phyloP scores from a whole-genome alignment of 2,888 invertebrate species.

The Corbicula japonica region DNA sequence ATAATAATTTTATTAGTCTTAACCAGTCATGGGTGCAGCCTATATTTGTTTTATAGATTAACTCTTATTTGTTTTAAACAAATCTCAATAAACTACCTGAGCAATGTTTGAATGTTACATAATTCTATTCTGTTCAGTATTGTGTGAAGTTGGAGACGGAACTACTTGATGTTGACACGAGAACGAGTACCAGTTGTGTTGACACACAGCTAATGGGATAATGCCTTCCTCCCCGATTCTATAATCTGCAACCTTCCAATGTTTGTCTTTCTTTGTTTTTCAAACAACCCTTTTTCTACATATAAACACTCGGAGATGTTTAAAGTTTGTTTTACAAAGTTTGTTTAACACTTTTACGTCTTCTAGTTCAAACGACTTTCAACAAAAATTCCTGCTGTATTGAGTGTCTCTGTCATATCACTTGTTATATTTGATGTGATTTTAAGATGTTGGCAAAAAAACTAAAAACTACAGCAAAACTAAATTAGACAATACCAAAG shows the following conservation, averaged over 20 bases:
- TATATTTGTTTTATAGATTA: no score
- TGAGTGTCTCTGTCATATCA: no score
- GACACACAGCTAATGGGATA: conserved; percentile 33
- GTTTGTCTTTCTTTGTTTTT: conserved; percentile 30
- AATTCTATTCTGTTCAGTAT: not conserved
- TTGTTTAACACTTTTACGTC: conserved; percentile 23
- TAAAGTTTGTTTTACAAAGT: conserved; percentile 38
- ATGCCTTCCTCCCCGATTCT: conserved; percentile 36
- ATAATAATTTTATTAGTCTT: no score
- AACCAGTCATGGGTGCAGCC: no score
- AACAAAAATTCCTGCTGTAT: no score
- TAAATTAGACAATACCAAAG: no score
- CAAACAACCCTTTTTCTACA: conserved; percentile 25
- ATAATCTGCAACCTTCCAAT: conserved; percentile 16
- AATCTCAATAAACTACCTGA: no score
- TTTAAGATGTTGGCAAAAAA: no score
- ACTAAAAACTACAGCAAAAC: no score
- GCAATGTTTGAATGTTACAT: conserved; percentile 6
- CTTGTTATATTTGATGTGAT: no score
- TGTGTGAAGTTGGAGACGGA: conserved; percentile 5
- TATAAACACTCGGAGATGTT: conserved; percentile 43
- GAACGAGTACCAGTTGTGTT: not conserved
- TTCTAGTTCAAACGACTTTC: conserved; percentile 5
- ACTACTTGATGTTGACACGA: conserved; percentile 4
- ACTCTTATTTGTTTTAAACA: no score